phyloP scores from a whole-genome alignment of 2,113 vertebrate genomes.

The Gorsachius goisagi region DNA sequence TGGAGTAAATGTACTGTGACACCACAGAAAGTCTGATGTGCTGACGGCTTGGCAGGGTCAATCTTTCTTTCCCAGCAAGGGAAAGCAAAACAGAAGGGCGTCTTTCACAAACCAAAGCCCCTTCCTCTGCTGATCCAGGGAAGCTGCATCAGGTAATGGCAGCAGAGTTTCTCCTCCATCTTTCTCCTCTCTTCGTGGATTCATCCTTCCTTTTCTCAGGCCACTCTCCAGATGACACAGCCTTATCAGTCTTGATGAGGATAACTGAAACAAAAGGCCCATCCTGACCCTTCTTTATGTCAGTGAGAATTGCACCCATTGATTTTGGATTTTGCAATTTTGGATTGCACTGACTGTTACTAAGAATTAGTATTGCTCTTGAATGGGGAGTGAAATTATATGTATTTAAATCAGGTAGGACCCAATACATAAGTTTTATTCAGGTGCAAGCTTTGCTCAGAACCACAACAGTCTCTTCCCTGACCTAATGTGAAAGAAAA shows the following conservation, averaged over 20 bases:
- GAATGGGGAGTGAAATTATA: neutral
- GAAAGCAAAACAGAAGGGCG: neutral
- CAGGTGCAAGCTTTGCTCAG: neutral
- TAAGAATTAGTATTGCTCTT: neutral
- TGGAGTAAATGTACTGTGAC: neutral
- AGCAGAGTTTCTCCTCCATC: neutral
- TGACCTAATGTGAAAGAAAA: neutral
- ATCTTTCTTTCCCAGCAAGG: neutral
- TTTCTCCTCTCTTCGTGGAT: neutral
- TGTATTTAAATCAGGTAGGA: neutral
- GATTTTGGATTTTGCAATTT: neutral
- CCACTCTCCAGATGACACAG: neutral
- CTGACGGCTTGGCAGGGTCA: neutral
- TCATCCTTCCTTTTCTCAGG: neutral
- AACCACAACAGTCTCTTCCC: neutral
- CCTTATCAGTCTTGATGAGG: accelerated
- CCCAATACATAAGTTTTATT: neutral
- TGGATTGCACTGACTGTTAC: neutral
- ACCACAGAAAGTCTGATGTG: neutral
- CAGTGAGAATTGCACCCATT: neutral
- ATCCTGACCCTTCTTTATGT: neutral
- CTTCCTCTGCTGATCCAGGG: neutral
- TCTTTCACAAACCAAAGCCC: neutral
- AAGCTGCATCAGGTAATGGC: neutral
- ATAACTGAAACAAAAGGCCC: neutral